Conservation (phyloP, 2,797 vertebrate genomes). For the Delichon dasypus region DNA sequence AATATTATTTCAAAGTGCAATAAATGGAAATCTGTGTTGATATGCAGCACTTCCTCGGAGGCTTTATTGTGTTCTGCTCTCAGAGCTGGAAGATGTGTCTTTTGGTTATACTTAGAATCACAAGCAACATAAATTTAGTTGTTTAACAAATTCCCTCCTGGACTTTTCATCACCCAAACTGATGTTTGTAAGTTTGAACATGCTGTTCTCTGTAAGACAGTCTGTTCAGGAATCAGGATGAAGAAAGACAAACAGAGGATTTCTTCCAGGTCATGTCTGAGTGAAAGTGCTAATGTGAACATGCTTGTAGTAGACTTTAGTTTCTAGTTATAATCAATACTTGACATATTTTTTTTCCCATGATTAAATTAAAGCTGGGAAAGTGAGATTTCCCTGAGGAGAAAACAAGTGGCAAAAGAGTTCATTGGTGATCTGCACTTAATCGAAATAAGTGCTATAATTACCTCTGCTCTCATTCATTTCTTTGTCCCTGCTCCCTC, state of each 20-base stretch:
- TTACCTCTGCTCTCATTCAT: background rate
- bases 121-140: background rate
- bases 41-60: background rate
- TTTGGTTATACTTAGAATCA: slow-evolving; percentile 11
- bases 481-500: background rate
- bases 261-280: slow-evolving; percentile 44
- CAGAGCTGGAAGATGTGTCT: background rate
- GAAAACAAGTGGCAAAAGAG: slow-evolving; percentile 12
- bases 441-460: slow-evolving; percentile 43
- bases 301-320: background rate
- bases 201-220: background rate
- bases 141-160: slow-evolving; percentile 37
- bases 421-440: slow-evolving; percentile 31
- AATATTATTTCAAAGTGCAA: slow-evolving; percentile 1
- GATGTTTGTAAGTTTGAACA: slow-evolving; percentile 29
- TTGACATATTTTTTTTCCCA: slow-evolving; percentile 20
- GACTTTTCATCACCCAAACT: slow-evolving; percentile 28
- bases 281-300: background rate
- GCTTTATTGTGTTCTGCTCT: background rate
- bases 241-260: slow-evolving; percentile 1
- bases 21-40: background rate
- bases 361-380: slow-evolving; percentile 42
- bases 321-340: slow-evolving; percentile 49
- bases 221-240: background rate
- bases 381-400: slow-evolving; percentile 22